These are phyloP conservation scores for Mythimna vitellina DNA, from an alignment of 2,888 invertebrate species.

Conservation along the genomic window DNA sequence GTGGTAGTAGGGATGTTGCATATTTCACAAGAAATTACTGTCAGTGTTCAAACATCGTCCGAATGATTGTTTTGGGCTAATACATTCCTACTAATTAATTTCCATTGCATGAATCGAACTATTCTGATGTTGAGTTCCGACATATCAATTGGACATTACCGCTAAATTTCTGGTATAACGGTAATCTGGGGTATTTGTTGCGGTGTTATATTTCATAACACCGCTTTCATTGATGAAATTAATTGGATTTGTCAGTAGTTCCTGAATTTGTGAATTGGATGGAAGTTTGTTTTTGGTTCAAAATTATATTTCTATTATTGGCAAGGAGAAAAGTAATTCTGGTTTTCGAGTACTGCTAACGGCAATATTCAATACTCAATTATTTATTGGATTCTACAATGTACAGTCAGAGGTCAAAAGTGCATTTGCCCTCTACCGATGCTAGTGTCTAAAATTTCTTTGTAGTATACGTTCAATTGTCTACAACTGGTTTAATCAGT, in stretches of 20 bases:
- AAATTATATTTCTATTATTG: background rate
- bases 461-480: too few species aligned
- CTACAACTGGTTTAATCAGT: too few species aligned
- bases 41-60: conserved; percentile 36
- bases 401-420: too few species aligned
- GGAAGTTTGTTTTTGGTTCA: background rate
- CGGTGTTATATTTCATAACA: background rate
- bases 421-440: too few species aligned
- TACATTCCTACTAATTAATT: conserved; percentile 49
- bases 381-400: too few species aligned
- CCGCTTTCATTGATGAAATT: conserved; percentile 4
- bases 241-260: background rate
- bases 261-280: background rate
- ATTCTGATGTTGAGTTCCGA: conserved; percentile 13
- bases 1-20: background rate
- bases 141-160: conserved; percentile 16
- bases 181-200: background rate
- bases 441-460: too few species aligned
- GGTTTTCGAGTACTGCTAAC: too few species aligned
- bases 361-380: too few species aligned
- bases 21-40: conserved; percentile 42
- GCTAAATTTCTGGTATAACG: background rate
- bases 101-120: conserved; percentile 31
- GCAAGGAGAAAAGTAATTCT: too few species aligned
- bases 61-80: conserved; percentile 39